phyloP scores from a whole-genome alignment of 2,888 invertebrate genomes.

The Plagiodera versicolora region DNA sequence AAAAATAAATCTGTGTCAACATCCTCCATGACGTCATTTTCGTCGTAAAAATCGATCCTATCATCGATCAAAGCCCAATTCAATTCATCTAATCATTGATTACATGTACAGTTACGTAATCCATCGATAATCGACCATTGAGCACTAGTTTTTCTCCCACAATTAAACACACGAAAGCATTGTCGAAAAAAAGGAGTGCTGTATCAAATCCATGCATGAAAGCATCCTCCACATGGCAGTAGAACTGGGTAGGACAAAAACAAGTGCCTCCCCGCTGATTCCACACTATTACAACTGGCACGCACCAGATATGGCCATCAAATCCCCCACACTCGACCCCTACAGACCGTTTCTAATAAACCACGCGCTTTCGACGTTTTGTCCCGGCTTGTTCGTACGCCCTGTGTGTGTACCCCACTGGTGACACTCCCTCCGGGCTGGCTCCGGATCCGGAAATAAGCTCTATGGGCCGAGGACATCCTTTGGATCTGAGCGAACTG shows the following conservation, averaged over 20 bases:
- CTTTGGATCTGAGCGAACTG: slow-evolving; percentile 26
- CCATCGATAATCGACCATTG: not conserved
- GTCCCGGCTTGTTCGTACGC: too few species aligned
- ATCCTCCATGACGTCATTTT: too few species aligned
- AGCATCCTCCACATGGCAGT: slow-evolving; percentile 16
- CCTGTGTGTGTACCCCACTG: slow-evolving; percentile 28
- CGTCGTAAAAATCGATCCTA: too few species aligned
- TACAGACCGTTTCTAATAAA: too few species aligned
- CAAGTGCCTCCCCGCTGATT: too few species aligned
- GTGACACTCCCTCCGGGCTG: slow-evolving; percentile 26
- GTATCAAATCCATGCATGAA: slow-evolving; percentile 21
- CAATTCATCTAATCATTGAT: slow-evolving; percentile 12
- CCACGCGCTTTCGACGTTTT: too few species aligned
- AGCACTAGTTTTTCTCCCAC: slow-evolving; percentile 14
- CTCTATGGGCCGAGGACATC: slow-evolving; percentile 31
- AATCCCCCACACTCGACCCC: too few species aligned
- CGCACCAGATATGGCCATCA: too few species aligned
- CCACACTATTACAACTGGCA: too few species aligned
- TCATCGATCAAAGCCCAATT: not conserved
- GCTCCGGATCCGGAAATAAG: slow-evolving; percentile 33
- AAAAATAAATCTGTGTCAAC: too few species aligned
- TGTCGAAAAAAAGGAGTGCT: slow-evolving; percentile 31
- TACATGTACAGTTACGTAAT: slow-evolving; percentile 19
- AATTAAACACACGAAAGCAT: slow-evolving; percentile 31
- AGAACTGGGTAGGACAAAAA: not conserved